Base-by-base conservation (phyloP, 2,797 vertebrate genomes). In the Geotrypetes seraphini region DNA sequence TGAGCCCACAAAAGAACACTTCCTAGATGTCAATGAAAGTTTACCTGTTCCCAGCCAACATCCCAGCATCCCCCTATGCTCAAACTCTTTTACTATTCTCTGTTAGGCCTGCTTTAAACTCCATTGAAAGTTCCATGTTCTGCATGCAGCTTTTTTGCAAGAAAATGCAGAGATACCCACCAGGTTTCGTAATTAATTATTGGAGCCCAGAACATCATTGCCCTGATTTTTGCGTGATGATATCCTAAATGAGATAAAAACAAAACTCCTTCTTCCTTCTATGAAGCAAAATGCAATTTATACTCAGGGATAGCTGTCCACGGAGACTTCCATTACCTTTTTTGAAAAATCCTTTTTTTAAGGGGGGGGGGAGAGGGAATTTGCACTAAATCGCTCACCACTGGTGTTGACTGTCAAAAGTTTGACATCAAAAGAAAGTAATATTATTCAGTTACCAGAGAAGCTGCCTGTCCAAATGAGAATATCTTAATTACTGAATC, bases 401-500 rank as follows among this genome's bases (percentile, higher is more conserved):
- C 64, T 70, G 60, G 66, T 67, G 69, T 68, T 73, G 73, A 77
- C 73, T 81, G 73, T 76, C 71, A 66, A 72, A 83, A 79, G 71
- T 78, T 71, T 71, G 63, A 75, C 75, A 82, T 81, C 72, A 78
- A 82, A 77, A 66, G 53, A 63, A n/a, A 54, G 49, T 68, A 71
- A 69, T 65, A 71, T 73, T 73, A 71, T 78, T 75, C 70, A 69
- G 75, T 78, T 77, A 70, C 72, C 50, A 71, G 72, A 75, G 61
- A 60, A 66, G 58, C 74, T 73, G 71, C 69, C 75, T 73, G 53
- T 70, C 60, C 52, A 62, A 73, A 66, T 63, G 69, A 59, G 66
- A 72, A 77, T 67, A 71, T 74, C 79, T 82, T 81, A 81, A 81
- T 85, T 73, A 80, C 72, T 62, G 66, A 65, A 71, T 70, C 63